Evolutionary conservation across 2,797 vertebrate genomes (phyloP).

Genomic region (Trachurus trachurus): DNA sequence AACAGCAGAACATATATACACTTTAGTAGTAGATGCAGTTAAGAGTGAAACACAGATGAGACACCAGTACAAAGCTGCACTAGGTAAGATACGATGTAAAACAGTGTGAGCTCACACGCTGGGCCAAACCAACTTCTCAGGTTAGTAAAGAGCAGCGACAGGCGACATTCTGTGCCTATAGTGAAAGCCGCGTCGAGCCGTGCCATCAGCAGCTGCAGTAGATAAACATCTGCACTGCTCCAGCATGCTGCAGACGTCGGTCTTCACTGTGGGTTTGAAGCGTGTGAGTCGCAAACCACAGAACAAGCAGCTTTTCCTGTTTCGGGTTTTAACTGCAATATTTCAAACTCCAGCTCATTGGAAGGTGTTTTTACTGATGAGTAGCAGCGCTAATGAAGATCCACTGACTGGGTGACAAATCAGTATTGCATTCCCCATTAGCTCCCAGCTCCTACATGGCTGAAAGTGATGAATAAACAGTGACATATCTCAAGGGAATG

Average conservation of each 20-base stretch:
- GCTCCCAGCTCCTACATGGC: background rate
- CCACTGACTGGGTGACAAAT: background rate
- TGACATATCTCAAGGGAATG: background rate
- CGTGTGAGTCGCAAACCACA: background rate
- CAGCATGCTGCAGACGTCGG: background rate
- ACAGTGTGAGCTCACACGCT: background rate
- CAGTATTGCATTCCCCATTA: background rate
- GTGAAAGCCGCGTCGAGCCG: background rate
- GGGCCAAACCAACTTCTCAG: background rate
- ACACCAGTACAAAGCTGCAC: conserved; percentile 17
- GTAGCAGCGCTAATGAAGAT: background rate
- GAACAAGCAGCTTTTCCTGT: background rate
- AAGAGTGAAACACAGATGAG: conserved; percentile 26
- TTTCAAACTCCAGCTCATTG: background rate
- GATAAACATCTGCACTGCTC: background rate
- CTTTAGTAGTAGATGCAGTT: conserved; percentile 14
- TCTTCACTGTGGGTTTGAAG: background rate
- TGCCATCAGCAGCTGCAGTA: background rate
- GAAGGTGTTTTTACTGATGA: background rate
- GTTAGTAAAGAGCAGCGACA: background rate
- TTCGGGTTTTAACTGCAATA: background rate
- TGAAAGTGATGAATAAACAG: background rate
- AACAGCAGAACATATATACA: conserved; percentile 43
- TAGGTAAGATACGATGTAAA: background rate
- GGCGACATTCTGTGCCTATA: background rate